Conservation (phyloP, 2,113 vertebrate species). For the Pelvicachromis taeniatus region DNA sequence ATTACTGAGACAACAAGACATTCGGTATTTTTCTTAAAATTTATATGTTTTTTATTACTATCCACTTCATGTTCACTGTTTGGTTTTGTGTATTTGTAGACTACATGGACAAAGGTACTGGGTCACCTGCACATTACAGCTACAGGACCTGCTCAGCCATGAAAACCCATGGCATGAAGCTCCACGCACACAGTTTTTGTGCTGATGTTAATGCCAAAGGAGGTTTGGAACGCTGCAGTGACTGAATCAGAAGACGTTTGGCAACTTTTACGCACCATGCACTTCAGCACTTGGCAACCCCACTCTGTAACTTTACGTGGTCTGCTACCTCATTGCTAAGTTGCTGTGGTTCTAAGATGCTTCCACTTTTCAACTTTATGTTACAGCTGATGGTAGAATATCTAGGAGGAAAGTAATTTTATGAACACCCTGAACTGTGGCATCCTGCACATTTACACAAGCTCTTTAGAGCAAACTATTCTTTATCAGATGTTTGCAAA, state of each 20-base stretch:
- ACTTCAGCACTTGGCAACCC: neutral
- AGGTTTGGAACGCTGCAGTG: neutral
- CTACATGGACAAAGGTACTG: neutral
- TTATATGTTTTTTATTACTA: neutral
- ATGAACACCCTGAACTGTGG: no score
- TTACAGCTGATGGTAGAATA: neutral
- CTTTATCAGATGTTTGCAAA: neutral
- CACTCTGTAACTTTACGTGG: neutral
- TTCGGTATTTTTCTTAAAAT: neutral
- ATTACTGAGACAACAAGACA: neutral
- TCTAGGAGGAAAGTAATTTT: neutral
- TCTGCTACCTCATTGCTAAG: neutral
- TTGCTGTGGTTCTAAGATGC: neutral
- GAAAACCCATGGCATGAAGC: neutral
- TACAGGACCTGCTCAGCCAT: neutral
- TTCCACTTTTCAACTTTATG: neutral
- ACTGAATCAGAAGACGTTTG: neutral
- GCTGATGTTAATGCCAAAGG: neutral
- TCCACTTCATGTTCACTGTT: neutral
- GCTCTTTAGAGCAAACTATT: neutral
- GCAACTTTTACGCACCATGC: neutral
- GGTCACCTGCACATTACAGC: neutral
- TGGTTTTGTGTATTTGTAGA: neutral
- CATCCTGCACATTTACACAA: fast-evolving
- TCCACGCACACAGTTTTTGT: neutral